These are phyloP conservation scores for Ceratitis capitata DNA, from an alignment of 1,140 invertebrate species.

Conservation along the genomic window DNA sequence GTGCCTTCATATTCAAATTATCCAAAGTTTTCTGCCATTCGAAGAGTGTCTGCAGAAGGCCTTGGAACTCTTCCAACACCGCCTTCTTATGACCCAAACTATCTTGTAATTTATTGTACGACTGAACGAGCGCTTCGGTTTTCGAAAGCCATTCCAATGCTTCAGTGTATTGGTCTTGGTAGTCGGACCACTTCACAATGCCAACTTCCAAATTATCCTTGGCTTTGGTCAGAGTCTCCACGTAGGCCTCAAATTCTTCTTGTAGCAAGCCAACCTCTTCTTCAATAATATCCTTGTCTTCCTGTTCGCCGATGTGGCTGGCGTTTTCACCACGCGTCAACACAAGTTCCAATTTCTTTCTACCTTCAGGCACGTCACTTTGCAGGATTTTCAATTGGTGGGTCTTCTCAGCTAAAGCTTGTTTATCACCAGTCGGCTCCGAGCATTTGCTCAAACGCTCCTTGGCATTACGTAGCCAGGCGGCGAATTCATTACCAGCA, in stretches of 20 bases:
- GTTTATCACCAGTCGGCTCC: conserved; percentile 93
- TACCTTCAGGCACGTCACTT: conserved; percentile 82
- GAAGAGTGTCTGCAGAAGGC: conserved; percentile 88
- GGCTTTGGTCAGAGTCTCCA: conserved; percentile 79
- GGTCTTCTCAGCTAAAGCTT: conserved; percentile 84
- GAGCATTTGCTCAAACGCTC: conserved; percentile 93
- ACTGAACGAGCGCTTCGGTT: conserved; percentile 86
- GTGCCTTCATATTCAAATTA: conserved; percentile 89
- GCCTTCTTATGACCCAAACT: conserved; percentile 89
- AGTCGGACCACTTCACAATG: conserved; percentile 95
- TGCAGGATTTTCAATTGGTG: conserved; percentile 85
- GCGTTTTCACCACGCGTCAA: conserved; percentile 84
- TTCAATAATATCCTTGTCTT: conserved; percentile 90
- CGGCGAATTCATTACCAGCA: conserved; percentile 88
- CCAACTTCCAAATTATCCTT: conserved; percentile 87
- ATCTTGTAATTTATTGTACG: conserved; percentile 90
- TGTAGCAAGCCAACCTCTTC: conserved; percentile 89
- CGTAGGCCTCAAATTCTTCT: conserved; percentile 86
- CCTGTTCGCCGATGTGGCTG: conserved; percentile 81
- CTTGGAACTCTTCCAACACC: conserved; percentile 89
- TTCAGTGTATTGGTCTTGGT: conserved; percentile 92
- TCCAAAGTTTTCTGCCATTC: conserved; percentile 95
- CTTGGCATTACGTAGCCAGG: conserved; percentile 89
- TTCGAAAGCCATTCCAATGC: conserved; percentile 88
- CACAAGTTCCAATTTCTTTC: conserved; percentile 83